These are phyloP conservation scores for Stegodyphus dumicola DNA, from an alignment of 1,140 invertebrate genomes.

Conservation along the genomic window DNA sequence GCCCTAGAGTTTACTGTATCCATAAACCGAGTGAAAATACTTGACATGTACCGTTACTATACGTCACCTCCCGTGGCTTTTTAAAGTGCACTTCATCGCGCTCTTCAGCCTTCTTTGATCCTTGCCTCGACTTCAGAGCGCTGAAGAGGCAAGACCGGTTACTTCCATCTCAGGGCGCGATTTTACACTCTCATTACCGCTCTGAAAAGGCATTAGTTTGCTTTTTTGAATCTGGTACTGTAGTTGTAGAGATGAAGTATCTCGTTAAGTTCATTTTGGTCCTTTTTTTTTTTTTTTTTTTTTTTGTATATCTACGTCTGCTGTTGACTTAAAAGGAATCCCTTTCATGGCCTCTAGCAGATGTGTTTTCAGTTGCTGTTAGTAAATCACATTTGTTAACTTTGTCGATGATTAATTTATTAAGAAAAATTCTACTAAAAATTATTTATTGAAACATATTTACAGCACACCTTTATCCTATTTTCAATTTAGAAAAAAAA, in stretches of 20 bases:
- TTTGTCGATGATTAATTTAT: too few species aligned
- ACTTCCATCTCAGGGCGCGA: conserved; percentile 49
- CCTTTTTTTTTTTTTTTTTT: too few species aligned
- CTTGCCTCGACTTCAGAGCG: not conserved
- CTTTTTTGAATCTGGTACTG: conserved; percentile 16
- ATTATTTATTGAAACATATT: too few species aligned
- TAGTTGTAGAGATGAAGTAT: conserved; percentile 35
- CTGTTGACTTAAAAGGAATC: too few species aligned
- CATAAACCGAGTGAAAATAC: not conserved
- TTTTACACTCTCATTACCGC: conserved; percentile 54
- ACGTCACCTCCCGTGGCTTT: conserved; percentile 23
- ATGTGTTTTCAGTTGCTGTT: too few species aligned
- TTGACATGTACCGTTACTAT: conserved; percentile 25
- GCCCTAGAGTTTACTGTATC: too few species aligned
- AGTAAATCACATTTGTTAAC: too few species aligned
- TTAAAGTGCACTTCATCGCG: conserved; percentile 3
- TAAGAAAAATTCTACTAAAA: too few species aligned
- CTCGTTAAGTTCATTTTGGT: not conserved
- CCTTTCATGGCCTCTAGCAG: too few species aligned
- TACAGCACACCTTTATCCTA: too few species aligned
- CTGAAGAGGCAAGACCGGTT: conserved; percentile 4
- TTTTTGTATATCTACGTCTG: too few species aligned
- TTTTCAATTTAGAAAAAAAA: too few species aligned
- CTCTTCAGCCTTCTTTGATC: conserved; percentile 17
- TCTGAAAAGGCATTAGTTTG: not conserved